These are phyloP conservation scores for Drosophila bipectinata DNA, from an alignment of 1,140 invertebrate species.

Conservation along the genomic window DNA sequence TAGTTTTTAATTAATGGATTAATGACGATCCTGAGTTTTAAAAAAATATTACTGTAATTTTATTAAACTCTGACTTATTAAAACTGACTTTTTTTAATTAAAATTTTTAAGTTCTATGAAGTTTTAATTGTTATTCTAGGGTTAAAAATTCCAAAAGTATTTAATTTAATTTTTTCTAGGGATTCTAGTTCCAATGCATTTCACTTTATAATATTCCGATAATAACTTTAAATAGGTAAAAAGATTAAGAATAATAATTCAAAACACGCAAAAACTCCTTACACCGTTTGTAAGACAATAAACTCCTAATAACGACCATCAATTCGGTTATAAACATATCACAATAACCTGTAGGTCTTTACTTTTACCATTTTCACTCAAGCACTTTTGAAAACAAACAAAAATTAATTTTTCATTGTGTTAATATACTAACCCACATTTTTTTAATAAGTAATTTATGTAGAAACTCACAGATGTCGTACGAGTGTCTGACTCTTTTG, in stretches of 20 bases:
- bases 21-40: background rate
- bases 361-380: background rate
- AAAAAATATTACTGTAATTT: too few relatives aligned
- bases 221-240: too few relatives aligned
- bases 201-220: too few relatives aligned
- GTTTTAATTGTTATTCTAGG: too few relatives aligned
- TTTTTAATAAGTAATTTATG: background rate
- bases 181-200: too few relatives aligned
- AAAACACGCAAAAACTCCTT: background rate
- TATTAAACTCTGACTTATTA: too few relatives aligned
- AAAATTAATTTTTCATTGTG: background rate
- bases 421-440: background rate
- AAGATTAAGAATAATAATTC: too few relatives aligned
- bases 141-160: too few relatives aligned
- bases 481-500: slow-evolving; percentile 2
- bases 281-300: background rate
- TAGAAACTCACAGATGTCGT: background rate
- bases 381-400: background rate
- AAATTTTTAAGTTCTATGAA: too few relatives aligned
- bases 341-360: background rate
- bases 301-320: background rate
- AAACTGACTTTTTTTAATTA: too few relatives aligned
- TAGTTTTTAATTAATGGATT: background rate
- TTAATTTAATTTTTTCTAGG: too few relatives aligned
- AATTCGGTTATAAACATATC: background rate